phyloP scores from a whole-genome alignment of 2,888 invertebrate species.

The Scaptomyza tumidula region DNA sequence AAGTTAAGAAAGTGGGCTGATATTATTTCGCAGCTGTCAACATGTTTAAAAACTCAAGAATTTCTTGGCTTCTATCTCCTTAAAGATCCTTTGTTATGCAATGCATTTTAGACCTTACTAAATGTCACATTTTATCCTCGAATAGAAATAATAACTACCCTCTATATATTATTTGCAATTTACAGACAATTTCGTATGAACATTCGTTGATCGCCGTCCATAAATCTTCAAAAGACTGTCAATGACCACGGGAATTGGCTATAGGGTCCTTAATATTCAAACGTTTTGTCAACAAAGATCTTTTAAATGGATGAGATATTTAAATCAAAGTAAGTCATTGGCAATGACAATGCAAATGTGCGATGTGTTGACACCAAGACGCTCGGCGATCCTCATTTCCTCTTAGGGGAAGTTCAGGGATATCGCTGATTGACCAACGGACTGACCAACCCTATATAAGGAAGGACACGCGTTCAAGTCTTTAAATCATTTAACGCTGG shows the following conservation, averaged over 20 bases:
- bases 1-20: slow-evolving; percentile 19
- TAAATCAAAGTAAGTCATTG: slow-evolving; percentile 38
- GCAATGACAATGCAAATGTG: slow-evolving; percentile 62
- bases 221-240: slow-evolving; percentile 18
- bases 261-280: slow-evolving; percentile 27
- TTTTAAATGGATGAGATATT: slow-evolving; percentile 18
- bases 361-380: slow-evolving; percentile 27
- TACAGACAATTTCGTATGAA: slow-evolving; percentile 5
- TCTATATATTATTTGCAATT: slow-evolving; percentile 43
- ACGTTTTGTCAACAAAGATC: slow-evolving; percentile 25
- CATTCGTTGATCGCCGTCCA: slow-evolving; percentile 29
- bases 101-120: neutral
- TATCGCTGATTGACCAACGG: slow-evolving; percentile 36
- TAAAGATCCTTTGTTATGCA: too few relatives aligned
- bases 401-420: slow-evolving; percentile 21
- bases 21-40: neutral
- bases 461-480: slow-evolving; percentile 62
- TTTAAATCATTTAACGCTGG: slow-evolving; percentile 43
- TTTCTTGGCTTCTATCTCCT: too few relatives aligned
- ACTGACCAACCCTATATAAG: slow-evolving; percentile 41
- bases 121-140: slow-evolving; percentile 32
- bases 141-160: neutral
- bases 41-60: too few relatives aligned
- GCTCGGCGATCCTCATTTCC: neutral
- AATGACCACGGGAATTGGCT: slow-evolving; percentile 30